Evolutionary conservation across 2,888 invertebrate species (phyloP).

Genomic region (Clepsis dumicolana): DNA sequence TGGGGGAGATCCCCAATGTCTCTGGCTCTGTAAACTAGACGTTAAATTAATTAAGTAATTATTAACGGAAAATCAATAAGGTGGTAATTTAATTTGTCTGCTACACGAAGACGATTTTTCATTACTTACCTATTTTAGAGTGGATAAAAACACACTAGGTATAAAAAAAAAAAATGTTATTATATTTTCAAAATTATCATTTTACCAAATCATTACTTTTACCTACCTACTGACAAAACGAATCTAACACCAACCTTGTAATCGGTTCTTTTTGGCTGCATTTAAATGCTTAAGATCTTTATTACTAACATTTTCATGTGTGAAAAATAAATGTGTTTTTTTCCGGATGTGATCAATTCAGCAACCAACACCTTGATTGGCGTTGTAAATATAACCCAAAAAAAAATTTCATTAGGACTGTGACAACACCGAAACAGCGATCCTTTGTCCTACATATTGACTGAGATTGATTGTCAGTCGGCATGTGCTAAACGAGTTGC

Average conservation of each 20-base stretch:
- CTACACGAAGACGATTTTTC: slow-evolving; percentile 50
- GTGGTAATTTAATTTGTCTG: slow-evolving; percentile 76
- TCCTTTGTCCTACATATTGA: slow-evolving; percentile 81
- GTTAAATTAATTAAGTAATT: slow-evolving; percentile 78
- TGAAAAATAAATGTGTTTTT: not conserved
- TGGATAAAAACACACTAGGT: slow-evolving; percentile 14
- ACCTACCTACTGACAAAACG: too few relatives aligned
- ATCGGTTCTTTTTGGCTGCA: not conserved
- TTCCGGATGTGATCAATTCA: not conserved
- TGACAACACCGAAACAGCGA: slow-evolving; percentile 72
- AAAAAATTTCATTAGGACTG: slow-evolving; percentile 70
- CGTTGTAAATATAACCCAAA: slow-evolving; percentile 33
- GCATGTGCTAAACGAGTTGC: slow-evolving; percentile 81
- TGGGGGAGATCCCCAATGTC: slow-evolving; percentile 67
- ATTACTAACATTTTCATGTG: too few relatives aligned
- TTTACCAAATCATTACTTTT: too few relatives aligned
- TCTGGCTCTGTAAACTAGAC: slow-evolving; percentile 74
- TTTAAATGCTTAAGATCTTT: not conserved
- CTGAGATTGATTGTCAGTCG: slow-evolving; percentile 84
- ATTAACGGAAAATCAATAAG: slow-evolving; percentile 75
- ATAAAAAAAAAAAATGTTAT: too few relatives aligned
- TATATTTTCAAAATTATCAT: too few relatives aligned
- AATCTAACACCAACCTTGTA: too few relatives aligned
- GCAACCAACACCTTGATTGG: slow-evolving; percentile 25
- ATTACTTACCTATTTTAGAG: slow-evolving; percentile 25